phyloP scores from a whole-genome alignment of 2,113 vertebrate species.

The Carettochelys insculpta region DNA sequence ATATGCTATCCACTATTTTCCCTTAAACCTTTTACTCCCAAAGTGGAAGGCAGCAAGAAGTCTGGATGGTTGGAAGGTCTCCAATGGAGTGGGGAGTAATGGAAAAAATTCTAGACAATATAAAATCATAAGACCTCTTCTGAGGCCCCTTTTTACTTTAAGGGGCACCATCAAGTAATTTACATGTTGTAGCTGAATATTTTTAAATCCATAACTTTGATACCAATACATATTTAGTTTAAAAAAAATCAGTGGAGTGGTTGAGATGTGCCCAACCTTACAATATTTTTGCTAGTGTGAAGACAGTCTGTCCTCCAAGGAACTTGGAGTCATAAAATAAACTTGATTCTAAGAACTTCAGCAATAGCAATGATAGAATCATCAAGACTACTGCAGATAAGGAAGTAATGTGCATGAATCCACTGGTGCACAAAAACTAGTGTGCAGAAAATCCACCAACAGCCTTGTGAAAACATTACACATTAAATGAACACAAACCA shows the following conservation, averaged over 20 bases:
- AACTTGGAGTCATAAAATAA: not conserved
- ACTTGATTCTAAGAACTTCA: not conserved
- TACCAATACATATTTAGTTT: not conserved
- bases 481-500: not conserved
- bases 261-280: not conserved
- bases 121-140: not conserved
- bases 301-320: not conserved
- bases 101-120: not conserved
- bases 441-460: conserved; percentile 26
- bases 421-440: conserved; percentile 3
- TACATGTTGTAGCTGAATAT: not conserved
- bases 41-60: not conserved
- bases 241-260: not conserved
- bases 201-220: not conserved
- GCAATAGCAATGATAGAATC: not conserved
- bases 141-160: not conserved
- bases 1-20: not conserved
- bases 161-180: not conserved
- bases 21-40: not conserved
- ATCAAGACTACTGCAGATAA: not conserved
- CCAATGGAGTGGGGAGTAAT: not conserved
- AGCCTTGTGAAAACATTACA: not conserved
- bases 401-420: not conserved
- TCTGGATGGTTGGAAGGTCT: not conserved
- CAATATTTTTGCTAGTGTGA: not conserved